Evolutionary conservation across 2,797 vertebrate genomes (phyloP), one percentile per base, ranked within the genome.

Genomic region (Sardinella longiceps): DNA sequence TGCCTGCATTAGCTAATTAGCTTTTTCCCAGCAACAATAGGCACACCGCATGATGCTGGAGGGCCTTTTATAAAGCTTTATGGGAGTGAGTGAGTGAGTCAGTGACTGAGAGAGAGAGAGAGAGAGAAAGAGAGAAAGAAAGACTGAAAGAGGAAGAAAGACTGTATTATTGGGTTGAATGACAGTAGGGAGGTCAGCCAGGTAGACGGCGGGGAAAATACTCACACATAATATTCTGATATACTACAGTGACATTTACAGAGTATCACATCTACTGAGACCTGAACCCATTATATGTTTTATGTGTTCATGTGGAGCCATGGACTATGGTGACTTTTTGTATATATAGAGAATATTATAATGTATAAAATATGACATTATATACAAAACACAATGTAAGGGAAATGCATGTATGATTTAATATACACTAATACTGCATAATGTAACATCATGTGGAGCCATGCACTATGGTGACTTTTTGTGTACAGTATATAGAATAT

Each of bases 111-210:
- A 80, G 82, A 84, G 85, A 86, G 83, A 83, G n/a, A 87, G 88
- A 45, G 91, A 90, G 90, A 86, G 87, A 80, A 90, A 81, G 87
- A 86, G 88, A 90, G 91, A 91, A 92, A 87, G 89, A 89, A 88
- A 88, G 87, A 89, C 91, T 89, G 86, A 23, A 15, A 12, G 39
- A 10, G 77, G n/a, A 23, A 14, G 6, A 46, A 30, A 2, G 25
- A 12, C 12, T 28, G 1, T 9, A 63, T 28, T 10, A 11, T 30
- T 28, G 25, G n/a, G 3, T 56, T 20, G 23, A 56, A 23, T 20
- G 23, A 56, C 20, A 20, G 53, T 23, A 6, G 25, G 23, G 0
- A 30, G 60, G 60, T 2, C 4, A 25, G 30, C 14, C 25, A 30
- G 25, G 60, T 30, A 63, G 28, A 63, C 30, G n/a, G n/a, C n/a